A percentile compares a stretch with the other conserved stretches of the same genome.
Conservation (phyloP, 2,113 vertebrate species). For the cat (Felis catus) region F.catus_Fca126_mat1.0 CM031412.1:171389501-171390000, state of each 20-base stretch:
- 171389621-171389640: neutral
- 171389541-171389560: no score
- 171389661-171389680: neutral
- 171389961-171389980: neutral
- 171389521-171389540: no score
- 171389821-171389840: neutral
- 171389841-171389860: neutral
- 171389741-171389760: neutral
- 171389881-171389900: neutral
- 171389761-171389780: neutral
- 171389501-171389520: no score
- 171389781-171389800: neutral
- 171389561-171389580: no score
- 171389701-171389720: neutral
- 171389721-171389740: neutral
- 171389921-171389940: neutral
- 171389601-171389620: no score
- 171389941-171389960: neutral
- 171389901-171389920: neutral
- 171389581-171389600: no score
- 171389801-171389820: neutral
- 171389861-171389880: neutral
- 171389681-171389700: neutral
- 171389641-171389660: neutral
- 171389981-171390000: neutral